Evolutionary conservation across 2,113 vertebrate species (phyloP).

Genomic region (Steatornis caripensis): DNA sequence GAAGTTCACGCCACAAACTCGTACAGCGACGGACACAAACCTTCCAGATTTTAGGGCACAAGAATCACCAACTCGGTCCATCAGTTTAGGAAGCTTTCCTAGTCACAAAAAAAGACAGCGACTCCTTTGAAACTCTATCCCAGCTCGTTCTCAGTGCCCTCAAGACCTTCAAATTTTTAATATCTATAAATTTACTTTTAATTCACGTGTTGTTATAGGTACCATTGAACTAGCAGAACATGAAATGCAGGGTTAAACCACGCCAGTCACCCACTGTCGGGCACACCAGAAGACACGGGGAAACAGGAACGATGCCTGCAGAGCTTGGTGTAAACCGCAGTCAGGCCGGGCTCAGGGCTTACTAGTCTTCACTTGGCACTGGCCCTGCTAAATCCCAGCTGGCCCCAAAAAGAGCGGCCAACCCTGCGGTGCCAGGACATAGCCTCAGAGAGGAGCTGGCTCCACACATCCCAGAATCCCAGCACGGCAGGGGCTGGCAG

Average conservation of each 20-base stretch:
- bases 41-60: no score
- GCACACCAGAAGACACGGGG: background rate
- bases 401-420: background rate
- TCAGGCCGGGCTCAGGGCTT: background rate
- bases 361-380: background rate
- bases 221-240: background rate
- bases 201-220: background rate
- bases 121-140: no score
- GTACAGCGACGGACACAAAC: background rate
- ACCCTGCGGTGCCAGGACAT: background rate
- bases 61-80: no score
- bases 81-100: no score
- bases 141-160: no score
- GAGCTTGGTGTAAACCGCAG: background rate
- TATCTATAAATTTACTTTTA: background rate
- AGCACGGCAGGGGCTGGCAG: no score
- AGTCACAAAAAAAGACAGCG: no score
- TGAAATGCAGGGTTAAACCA: background rate
- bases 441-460: accelerated
- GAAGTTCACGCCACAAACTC: background rate
- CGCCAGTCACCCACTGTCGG: background rate
- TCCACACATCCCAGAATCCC: background rate
- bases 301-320: background rate
- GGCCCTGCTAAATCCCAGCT: background rate
- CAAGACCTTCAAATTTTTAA: no score